Evolutionary conservation across 2,797 vertebrate species (phyloP).

Genomic region (Phoxinus dragarum): DNA sequence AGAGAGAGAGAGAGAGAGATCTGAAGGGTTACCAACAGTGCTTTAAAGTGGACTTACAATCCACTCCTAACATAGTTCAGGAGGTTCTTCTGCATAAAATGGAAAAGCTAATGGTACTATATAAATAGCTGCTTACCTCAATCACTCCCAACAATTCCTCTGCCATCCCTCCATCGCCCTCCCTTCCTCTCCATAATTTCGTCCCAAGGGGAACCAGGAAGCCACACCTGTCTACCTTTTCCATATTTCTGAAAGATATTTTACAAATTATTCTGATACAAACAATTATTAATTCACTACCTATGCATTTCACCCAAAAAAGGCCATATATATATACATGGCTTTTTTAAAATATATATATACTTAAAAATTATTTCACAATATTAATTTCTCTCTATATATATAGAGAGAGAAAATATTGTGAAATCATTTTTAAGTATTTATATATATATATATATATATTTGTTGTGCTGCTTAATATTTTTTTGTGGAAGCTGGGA

Average conservation of each 20-base stretch:
- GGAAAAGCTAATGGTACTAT: neutral
- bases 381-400: too few relatives aligned
- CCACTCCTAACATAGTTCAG: constrained; percentile 3
- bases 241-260: neutral
- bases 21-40: too few relatives aligned
- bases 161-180: neutral
- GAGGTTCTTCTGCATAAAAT: neutral
- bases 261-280: neutral
- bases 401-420: too few relatives aligned
- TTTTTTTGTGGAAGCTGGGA: neutral
- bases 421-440: too few relatives aligned
- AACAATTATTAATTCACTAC: neutral
- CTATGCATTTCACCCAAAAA: neutral
- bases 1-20: too few relatives aligned
- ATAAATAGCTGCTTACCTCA: constrained; percentile 33
- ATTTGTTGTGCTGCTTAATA: neutral
- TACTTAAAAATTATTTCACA: too few relatives aligned
- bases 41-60: neutral
- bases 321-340: too few relatives aligned
- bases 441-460: too few relatives aligned
- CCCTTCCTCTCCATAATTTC: constrained; percentile 31
- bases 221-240: constrained; percentile 7
- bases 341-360: too few relatives aligned
- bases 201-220: constrained; percentile 9
- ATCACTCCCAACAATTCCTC: constrained; percentile 15